These are phyloP conservation scores for Siphamia tubifer DNA, from an alignment of 2,113 vertebrate species.

Conservation along the genomic window DNA sequence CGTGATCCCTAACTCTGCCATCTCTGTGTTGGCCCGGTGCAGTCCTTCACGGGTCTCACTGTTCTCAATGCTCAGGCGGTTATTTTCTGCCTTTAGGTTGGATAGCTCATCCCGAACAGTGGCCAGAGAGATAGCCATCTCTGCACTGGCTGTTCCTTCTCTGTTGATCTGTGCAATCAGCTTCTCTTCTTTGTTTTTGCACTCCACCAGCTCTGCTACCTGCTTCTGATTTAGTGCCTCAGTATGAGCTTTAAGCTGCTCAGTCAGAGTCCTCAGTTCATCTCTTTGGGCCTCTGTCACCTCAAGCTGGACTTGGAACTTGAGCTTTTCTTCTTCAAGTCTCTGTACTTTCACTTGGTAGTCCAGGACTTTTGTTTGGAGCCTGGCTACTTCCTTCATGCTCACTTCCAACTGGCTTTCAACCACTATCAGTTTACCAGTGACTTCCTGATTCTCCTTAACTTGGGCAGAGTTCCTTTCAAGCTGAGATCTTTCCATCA, in stretches of 20 bases:
- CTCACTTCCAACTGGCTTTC: slow-evolving; percentile 83
- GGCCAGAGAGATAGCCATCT: slow-evolving; percentile 66
- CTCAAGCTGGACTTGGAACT: slow-evolving; percentile 78
- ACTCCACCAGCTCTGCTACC: slow-evolving; percentile 81
- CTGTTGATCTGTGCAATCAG: slow-evolving; percentile 67
- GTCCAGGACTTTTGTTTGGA: slow-evolving; percentile 79
- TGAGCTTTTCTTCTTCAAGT: slow-evolving; percentile 75
- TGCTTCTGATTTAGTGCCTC: slow-evolving; percentile 86
- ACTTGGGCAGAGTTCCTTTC: slow-evolving; percentile 59
- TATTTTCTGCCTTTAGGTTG: slow-evolving; percentile 74
- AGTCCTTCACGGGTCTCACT: slow-evolving; percentile 85
- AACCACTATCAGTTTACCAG: slow-evolving; percentile 65
- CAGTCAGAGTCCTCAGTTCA: slow-evolving; percentile 82
- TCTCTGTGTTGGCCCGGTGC: slow-evolving; percentile 87
- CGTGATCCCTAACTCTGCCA: slow-evolving; percentile 89
- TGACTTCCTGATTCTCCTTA: slow-evolving; percentile 71
- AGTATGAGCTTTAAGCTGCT: slow-evolving; percentile 84
- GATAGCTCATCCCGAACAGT: slow-evolving; percentile 76
- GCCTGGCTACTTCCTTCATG: slow-evolving; percentile 78
- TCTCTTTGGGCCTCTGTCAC: slow-evolving; percentile 69
- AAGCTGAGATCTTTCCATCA: slow-evolving; percentile 68
- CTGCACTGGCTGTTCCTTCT: slow-evolving; percentile 60
- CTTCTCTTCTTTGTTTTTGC: slow-evolving; percentile 76
- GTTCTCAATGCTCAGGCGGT: slow-evolving; percentile 76
- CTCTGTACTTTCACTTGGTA: slow-evolving; percentile 80